phyloP scores from a whole-genome alignment of 1,140 invertebrate species.

The Neodiprion lecontei region DNA sequence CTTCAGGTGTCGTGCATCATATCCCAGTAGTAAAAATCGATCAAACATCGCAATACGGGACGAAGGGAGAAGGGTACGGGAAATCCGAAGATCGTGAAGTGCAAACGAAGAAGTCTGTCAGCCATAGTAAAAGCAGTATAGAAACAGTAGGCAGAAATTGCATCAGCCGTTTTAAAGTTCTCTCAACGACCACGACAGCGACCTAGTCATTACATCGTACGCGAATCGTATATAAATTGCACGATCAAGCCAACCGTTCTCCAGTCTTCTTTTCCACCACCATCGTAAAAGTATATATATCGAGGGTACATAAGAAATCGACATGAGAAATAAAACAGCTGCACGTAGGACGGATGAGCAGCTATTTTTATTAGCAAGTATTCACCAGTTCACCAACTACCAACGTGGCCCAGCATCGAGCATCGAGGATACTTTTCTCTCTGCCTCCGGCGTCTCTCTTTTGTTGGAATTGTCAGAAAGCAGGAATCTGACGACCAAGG shows the following conservation, averaged over 20 bases:
- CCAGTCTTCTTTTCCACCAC: neutral
- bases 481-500: neutral
- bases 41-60: too few species aligned
- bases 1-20: too few species aligned
- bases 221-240: constrained; percentile 2
- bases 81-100: neutral
- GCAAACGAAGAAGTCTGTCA: neutral
- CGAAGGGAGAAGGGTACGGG: neutral
- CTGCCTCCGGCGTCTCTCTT: neutral
- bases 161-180: neutral
- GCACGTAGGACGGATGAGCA: neutral
- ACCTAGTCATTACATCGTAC: neutral
- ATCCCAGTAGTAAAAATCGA: too few species aligned
- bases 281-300: neutral
- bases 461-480: neutral
- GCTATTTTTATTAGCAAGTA: constrained; percentile 3
- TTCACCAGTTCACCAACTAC: neutral
- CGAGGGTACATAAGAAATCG: neutral
- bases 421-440: neutral
- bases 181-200: constrained; percentile 1
- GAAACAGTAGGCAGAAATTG: neutral
- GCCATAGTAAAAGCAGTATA: neutral
- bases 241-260: neutral
- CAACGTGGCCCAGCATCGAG: too few species aligned
- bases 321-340: neutral